A percentile compares a stretch with the other conserved stretches of the same genome.
Conservation (phyloP, 35 echinoderm and acorn worm genomes). For the Anneissia japonica region DNA sequence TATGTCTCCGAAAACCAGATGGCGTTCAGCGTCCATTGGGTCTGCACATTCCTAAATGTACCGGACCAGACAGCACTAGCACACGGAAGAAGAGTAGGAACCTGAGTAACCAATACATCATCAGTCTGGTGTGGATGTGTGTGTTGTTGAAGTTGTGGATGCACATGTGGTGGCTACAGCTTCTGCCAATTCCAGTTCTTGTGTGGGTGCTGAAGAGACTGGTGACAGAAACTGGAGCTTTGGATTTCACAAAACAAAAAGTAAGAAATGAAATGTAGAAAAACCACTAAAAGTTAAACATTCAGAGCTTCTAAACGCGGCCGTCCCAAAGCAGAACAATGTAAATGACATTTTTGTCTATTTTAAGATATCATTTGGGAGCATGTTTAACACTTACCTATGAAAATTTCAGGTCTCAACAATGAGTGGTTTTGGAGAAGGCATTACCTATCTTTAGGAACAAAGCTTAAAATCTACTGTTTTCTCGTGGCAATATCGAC, state of each 20-base stretch:
- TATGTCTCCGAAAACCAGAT: neutral
- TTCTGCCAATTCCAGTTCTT: conserved; percentile 42
- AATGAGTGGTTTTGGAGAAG: no score
- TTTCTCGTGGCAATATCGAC: no score
- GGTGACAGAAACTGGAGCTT: conserved; percentile 26
- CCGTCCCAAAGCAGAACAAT: neutral
- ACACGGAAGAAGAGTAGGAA: conserved; percentile 1
- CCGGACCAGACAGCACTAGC: neutral
- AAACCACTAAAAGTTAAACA: no score
- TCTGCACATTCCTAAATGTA: neutral
- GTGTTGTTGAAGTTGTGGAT: conserved; percentile 58
- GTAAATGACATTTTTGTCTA: neutral
- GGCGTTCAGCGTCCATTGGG: neutral
- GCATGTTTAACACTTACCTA: no score
- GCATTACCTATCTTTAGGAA: no score
- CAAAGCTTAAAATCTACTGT: no score
- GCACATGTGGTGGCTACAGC: conserved; percentile 49
- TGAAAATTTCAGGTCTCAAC: no score
- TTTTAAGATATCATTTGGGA: neutral
- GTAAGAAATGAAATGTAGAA: no score
- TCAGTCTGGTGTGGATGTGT: conserved; percentile 57
- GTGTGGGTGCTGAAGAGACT: conserved; percentile 66
- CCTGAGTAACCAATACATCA: conserved; percentile 39
- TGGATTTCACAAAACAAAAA: conserved; percentile 34
- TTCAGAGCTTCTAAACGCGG: neutral